phyloP scores from a whole-genome alignment of 2,797 vertebrate genomes.

The Hemitrygon akajei region DNA sequence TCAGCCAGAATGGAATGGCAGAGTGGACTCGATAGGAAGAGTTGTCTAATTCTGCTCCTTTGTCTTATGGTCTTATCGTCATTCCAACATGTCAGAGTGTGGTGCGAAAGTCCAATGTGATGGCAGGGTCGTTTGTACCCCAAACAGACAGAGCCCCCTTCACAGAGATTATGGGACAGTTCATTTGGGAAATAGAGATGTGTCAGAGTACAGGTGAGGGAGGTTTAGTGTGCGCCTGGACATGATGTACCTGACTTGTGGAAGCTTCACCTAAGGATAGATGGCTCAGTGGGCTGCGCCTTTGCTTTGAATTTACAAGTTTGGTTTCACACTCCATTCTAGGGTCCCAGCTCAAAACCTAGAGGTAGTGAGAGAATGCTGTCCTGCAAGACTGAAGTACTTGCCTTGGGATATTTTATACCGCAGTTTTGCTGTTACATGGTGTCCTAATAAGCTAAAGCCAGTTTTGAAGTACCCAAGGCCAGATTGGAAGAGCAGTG shows the following conservation, averaged over 20 bases:
- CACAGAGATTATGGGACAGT: background rate
- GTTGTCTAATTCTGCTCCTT: too few species aligned
- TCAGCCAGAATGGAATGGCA: too few species aligned
- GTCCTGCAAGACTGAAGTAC: background rate
- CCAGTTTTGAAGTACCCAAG: background rate
- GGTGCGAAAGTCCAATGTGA: background rate
- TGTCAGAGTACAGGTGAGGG: background rate
- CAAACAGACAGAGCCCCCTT: background rate
- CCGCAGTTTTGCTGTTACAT: background rate
- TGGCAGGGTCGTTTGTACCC: background rate
- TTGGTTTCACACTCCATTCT: background rate
- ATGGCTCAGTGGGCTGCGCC: background rate
- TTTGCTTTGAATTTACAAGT: background rate
- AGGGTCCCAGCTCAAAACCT: background rate
- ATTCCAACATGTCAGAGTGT: background rate
- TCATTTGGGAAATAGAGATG: background rate
- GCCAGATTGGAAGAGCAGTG: background rate
- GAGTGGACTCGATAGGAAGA: too few species aligned
- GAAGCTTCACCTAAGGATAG: background rate
- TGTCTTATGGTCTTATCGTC: too few species aligned
- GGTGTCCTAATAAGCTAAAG: background rate
- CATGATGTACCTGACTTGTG: background rate
- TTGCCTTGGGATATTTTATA: background rate
- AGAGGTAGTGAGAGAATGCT: background rate
- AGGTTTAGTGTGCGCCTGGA: background rate